Evolutionary conservation across 2,888 invertebrate genomes (phyloP).

Genomic region (Mesoligia furuncula): DNA sequence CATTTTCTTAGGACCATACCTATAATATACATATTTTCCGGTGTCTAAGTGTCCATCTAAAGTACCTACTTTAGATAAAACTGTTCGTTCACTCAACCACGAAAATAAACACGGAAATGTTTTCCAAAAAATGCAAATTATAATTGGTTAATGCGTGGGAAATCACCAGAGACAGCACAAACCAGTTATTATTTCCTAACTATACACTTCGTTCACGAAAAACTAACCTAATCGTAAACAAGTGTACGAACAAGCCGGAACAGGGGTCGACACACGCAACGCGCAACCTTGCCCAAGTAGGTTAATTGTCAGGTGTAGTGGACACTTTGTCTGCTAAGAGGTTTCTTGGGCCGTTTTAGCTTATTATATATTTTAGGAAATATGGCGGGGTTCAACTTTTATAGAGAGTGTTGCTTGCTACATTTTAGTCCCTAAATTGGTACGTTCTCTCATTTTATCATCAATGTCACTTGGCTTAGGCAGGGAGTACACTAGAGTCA

Average conservation of each 20-base stretch:
- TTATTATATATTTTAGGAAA: constrained; percentile 60
- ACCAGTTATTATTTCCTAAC: constrained; percentile 21
- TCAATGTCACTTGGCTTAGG: too few species aligned
- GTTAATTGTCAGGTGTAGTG: constrained; percentile 66
- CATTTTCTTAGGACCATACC: background rate
- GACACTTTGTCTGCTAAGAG: constrained; percentile 63
- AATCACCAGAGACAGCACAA: constrained; percentile 23
- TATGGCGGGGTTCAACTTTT: constrained; percentile 21
- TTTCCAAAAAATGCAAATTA: background rate
- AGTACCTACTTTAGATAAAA: background rate
- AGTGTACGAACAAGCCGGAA: constrained; percentile 40
- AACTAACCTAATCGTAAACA: constrained; percentile 41
- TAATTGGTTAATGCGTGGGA: background rate
- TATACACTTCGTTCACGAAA: constrained; percentile 12
- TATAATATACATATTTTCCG: background rate
- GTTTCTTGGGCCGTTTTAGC: constrained; percentile 49
- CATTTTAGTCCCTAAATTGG: constrained; percentile 7
- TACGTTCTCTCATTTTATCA: constrained; percentile 6
- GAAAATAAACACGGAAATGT: background rate
- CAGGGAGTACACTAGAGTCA: background rate
- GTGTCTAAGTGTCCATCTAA: background rate
- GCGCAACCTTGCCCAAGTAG: constrained; percentile 59
- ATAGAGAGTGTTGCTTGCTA: constrained; percentile 4
- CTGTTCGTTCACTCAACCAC: background rate
- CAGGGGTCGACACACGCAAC: constrained; percentile 59